Conservation (phyloP, 2,888 invertebrate genomes). For the Hecatera dysodea region DNA sequence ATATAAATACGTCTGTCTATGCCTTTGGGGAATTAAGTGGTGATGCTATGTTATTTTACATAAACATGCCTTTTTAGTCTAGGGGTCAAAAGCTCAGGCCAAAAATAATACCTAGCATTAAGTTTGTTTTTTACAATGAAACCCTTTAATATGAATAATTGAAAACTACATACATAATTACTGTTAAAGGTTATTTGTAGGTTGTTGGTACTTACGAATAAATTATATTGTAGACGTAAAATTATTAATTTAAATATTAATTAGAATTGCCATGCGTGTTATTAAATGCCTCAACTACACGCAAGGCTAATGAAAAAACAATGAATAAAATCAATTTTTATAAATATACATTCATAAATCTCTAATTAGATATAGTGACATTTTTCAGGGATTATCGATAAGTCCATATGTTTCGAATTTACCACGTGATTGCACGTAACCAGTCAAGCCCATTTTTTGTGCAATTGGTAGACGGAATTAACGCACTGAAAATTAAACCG, state of each 20-base stretch:
- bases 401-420: too few species aligned
- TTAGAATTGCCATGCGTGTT: not conserved
- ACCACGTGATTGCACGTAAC: too few species aligned
- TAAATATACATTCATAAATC: not conserved
- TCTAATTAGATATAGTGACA: too few species aligned
- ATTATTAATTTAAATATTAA: conserved; percentile 24
- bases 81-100: not conserved
- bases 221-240: not conserved
- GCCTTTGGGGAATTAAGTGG: too few species aligned
- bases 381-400: too few species aligned
- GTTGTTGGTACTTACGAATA: not conserved
- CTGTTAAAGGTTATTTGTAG: not conserved
- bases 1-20: not conserved
- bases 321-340: not conserved
- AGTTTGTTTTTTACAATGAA: not conserved
- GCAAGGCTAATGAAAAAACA: not conserved
- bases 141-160: conserved; percentile 2
- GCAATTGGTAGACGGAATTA: too few species aligned
- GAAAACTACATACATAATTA: not conserved
- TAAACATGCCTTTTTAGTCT: not conserved
- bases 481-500: not conserved
- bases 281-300: conserved; percentile 11
- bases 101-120: not conserved
- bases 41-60: not conserved
- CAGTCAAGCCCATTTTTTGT: too few species aligned